A percentile compares a stretch with the other conserved stretches of the same genome.
These are phyloP conservation scores for Eupeodes corollae DNA, from an alignment of 1,140 invertebrate species.

Conservation along the genomic window DNA sequence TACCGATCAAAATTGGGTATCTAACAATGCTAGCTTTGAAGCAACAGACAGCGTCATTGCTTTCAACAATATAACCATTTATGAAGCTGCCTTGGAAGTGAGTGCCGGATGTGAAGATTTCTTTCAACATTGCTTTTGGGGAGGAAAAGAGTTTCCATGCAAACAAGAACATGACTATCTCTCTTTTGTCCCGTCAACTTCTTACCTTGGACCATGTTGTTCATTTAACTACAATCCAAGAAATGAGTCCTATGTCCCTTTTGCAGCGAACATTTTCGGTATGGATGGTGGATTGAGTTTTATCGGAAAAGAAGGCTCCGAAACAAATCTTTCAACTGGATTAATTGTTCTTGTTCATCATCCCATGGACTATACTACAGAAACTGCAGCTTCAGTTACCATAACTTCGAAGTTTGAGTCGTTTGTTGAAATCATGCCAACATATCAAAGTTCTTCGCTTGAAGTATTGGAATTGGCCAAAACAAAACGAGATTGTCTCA, in stretches of 20 bases:
- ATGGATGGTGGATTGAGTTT: conserved; percentile 28
- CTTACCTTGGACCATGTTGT: conserved; percentile 29
- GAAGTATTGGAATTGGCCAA: conserved; percentile 28
- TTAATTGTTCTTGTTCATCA: conserved; percentile 31
- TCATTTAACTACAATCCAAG: conserved; percentile 34
- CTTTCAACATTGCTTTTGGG: conserved; percentile 33
- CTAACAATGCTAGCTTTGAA: conserved; percentile 14
- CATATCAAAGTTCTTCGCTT: conserved; percentile 24
- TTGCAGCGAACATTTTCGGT: conserved; percentile 32
- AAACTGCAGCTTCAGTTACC: conserved; percentile 26
- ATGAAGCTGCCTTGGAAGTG: conserved; percentile 25
- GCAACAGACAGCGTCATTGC: conserved; percentile 21
- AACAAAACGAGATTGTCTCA: conserved; percentile 28
- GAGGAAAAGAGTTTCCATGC: conserved; percentile 23
- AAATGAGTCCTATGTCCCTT: conserved; percentile 29
- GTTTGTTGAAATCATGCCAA: conserved; percentile 32
- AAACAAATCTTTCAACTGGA: conserved; percentile 25
- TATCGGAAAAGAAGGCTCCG: conserved; percentile 27
- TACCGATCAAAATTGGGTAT: conserved; percentile 26
- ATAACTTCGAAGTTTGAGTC: conserved; percentile 29
- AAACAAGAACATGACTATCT: conserved; percentile 30
- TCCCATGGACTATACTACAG: conserved; percentile 32
- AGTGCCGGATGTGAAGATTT: conserved; percentile 29
- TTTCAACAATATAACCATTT: conserved; percentile 24
- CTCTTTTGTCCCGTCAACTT: conserved; percentile 30